Percentiles rank a stretch among this genome's conserved stretches.
These are phyloP conservation scores for Cyanocitta stelleri DNA, from an alignment of 2,113 vertebrate species.

Conservation along the genomic window DNA sequence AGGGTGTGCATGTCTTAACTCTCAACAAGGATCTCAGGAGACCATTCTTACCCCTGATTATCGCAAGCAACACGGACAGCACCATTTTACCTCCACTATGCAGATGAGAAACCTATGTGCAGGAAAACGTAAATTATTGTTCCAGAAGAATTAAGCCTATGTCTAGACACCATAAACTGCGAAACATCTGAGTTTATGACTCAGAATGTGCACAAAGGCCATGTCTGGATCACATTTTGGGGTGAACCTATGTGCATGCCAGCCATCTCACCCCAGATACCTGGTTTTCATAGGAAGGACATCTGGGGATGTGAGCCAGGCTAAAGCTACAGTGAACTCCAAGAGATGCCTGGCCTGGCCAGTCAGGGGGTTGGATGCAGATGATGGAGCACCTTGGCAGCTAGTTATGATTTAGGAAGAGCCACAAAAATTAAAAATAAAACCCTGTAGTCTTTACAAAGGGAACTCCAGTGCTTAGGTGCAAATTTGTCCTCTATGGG, in stretches of 20 bases:
- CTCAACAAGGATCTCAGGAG: background rate
- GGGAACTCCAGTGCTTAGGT: too few relatives aligned
- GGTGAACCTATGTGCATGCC: background rate
- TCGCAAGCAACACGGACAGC: background rate
- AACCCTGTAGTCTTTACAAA: background rate
- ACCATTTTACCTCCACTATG: background rate
- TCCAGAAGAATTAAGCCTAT: constrained; percentile 16
- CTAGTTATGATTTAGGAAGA: background rate
- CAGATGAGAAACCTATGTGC: background rate
- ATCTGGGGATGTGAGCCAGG: background rate
- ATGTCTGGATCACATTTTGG: background rate
- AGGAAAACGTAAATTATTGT: background rate
- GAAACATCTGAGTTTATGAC: background rate
- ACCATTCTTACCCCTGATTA: accelerated
- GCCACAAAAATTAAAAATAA: background rate
- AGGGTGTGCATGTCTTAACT: background rate
- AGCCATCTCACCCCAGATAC: background rate
- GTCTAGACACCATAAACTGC: constrained; percentile 26
- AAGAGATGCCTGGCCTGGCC: background rate
- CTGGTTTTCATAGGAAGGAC: background rate
- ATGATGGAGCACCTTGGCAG: background rate
- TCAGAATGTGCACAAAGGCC: background rate
- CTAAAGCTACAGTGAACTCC: background rate
- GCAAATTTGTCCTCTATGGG: background rate
- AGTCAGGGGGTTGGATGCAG: background rate